phyloP scores from a whole-genome alignment of 1,140 invertebrate species.

The Drosophila miranda region DNA sequence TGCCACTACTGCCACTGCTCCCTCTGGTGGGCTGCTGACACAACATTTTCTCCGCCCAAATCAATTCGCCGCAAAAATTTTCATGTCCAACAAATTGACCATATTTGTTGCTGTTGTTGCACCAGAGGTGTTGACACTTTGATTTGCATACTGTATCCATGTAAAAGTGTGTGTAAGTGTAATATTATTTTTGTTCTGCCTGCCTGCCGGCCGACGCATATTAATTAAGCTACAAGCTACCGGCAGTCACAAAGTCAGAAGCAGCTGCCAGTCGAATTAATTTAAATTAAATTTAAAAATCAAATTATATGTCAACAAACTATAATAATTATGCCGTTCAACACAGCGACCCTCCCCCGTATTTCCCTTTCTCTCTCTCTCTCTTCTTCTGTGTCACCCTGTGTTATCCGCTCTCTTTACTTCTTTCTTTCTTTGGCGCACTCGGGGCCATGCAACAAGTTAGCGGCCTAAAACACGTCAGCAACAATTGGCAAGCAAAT shows the following conservation, averaged over 20 bases:
- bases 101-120: constrained; percentile 38
- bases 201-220: constrained; percentile 48
- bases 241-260: constrained; percentile 25
- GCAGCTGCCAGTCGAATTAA: constrained; percentile 74
- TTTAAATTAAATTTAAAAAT: constrained; percentile 75
- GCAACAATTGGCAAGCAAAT: constrained; percentile 52
- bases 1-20: too few relatives aligned
- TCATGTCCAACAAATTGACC: constrained; percentile 64
- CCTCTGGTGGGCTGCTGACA: constrained; percentile 13
- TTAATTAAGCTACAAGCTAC: constrained; percentile 68
- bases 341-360: constrained; percentile 33
- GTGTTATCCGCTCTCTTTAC: neutral
- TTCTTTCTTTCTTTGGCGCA: neutral
- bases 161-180: constrained; percentile 6
- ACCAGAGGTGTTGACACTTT: constrained; percentile 60
- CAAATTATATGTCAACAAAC: constrained; percentile 78
- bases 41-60: constrained; percentile 35
- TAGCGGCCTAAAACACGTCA: constrained; percentile 46
- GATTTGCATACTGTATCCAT: constrained; percentile 52
- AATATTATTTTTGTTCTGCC: constrained; percentile 43
- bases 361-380: neutral
- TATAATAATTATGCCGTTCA: constrained; percentile 74
- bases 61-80: constrained; percentile 35
- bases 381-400: neutral
- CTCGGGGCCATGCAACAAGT: constrained; percentile 34